These are phyloP conservation scores for Sprattus sprattus DNA, from an alignment of 2,113 vertebrate species.

Conservation along the genomic window DNA sequence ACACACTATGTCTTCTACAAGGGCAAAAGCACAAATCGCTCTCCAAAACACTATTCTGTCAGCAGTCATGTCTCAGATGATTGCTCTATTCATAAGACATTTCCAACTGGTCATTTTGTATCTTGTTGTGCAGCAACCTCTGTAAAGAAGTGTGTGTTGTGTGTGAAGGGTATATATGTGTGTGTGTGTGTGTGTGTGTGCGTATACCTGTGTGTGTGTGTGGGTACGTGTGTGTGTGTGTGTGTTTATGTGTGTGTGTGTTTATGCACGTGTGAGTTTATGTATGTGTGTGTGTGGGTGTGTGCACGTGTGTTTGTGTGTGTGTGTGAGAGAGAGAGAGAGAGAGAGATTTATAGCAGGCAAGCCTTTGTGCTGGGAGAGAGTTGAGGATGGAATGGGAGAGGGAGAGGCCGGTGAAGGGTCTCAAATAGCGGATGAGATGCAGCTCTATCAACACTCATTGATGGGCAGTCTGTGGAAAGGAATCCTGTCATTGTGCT, in stretches of 20 bases:
- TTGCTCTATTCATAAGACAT: too few species aligned
- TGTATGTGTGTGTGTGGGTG: background rate
- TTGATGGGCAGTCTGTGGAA: conserved; percentile 24
- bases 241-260: background rate
- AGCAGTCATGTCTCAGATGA: too few species aligned
- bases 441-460: conserved; percentile 28
- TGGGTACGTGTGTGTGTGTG: background rate
- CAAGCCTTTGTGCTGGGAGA: background rate
- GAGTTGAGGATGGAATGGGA: background rate
- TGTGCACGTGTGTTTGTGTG: background rate
- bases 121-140: background rate
- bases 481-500: background rate
- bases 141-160: too few species aligned
- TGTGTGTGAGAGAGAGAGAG: background rate
- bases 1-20: too few species aligned
- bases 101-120: background rate
- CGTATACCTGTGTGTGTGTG: background rate
- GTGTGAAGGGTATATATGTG: background rate
- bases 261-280: background rate
- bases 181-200: background rate
- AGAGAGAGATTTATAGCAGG: background rate
- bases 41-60: too few species aligned
- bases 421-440: background rate
- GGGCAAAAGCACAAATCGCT: too few species aligned
- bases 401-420: background rate